Percentiles rank a stretch among this genome's conserved stretches.
Conservation (phyloP, 2,113 vertebrate species). For the Taurulus bubalis region DNA sequence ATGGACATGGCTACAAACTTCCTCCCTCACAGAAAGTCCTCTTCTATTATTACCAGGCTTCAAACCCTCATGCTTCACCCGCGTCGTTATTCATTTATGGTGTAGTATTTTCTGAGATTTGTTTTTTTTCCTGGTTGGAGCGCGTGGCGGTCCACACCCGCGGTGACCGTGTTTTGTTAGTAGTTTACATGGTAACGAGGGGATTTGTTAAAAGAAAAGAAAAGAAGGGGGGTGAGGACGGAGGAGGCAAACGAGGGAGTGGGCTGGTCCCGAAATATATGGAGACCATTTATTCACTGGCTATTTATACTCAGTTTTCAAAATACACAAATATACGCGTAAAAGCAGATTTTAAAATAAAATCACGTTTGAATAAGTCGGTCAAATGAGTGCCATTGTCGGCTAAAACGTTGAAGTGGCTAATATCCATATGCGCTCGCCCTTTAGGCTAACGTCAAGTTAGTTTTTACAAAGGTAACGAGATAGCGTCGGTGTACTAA, state of each 20-base stretch:
- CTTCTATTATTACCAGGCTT: rapidly evolving
- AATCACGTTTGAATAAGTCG: too few species aligned
- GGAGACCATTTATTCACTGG: neutral
- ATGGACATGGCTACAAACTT: constrained; percentile 60
- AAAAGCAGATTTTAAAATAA: too few species aligned
- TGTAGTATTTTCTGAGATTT: neutral
- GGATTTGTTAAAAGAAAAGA: neutral
- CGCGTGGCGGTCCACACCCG: neutral
- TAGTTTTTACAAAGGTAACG: too few species aligned
- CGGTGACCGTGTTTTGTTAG: constrained; percentile 57
- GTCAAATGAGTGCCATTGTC: neutral
- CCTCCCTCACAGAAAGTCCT: constrained; percentile 12
- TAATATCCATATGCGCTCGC: neutral
- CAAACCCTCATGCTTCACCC: neutral
- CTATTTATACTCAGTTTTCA: neutral
- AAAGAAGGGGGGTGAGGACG: too few species aligned
- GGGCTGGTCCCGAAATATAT: constrained; percentile 5
- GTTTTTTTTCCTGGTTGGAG: neutral
- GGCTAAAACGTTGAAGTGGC: neutral
- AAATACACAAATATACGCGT: neutral
- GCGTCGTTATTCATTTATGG: too few species aligned
- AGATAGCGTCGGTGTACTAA: too few species aligned
- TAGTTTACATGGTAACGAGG: constrained; percentile 70
- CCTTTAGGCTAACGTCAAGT: neutral
- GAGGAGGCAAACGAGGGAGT: neutral